Percentiles rank a stretch among this genome's conserved stretches.
phyloP scores from a whole-genome alignment of 37 sponge, comb jelly and placozoan genomes.

The Lycopodina hypogea region DNA sequence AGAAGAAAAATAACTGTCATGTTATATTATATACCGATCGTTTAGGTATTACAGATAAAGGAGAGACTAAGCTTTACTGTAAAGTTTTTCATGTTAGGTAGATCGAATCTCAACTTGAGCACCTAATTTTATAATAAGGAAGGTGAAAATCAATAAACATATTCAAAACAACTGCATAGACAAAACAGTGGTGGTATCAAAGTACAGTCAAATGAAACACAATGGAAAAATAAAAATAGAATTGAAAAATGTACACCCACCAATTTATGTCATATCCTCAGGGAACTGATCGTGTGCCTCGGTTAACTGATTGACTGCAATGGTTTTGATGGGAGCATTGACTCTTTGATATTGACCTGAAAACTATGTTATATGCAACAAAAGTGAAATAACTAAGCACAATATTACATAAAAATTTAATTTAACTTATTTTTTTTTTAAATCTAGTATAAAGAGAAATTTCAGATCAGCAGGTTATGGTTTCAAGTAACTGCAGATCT shows the following conservation, averaged over 20 bases:
- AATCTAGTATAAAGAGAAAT: no score
- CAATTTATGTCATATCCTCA: no score
- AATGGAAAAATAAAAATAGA: neutral
- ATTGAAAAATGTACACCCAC: neutral
- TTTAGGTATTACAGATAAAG: neutral
- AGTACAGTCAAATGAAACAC: neutral
- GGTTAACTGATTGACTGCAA: neutral
- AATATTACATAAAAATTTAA: no score
- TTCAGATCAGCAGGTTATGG: no score
- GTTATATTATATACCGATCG: no score
- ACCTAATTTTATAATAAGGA: neutral
- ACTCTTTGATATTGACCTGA: constrained; percentile 48
- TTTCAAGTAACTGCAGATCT: no score
- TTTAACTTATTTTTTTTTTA: no score
- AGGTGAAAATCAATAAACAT: neutral
- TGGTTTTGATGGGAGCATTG: constrained; percentile 15
- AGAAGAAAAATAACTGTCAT: no score
- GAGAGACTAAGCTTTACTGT: neutral
- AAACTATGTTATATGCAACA: constrained; percentile 9
- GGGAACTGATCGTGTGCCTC: no score
- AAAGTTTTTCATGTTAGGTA: constrained; percentile 20
- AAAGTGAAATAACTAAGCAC: no score
- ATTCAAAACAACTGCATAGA: neutral
- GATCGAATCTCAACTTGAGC: constrained; percentile 25
- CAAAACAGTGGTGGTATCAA: no score